These are phyloP conservation scores for Leptopilina drosophilae DNA, from an alignment of 2,888 invertebrate genomes.

Conservation along the genomic window DNA sequence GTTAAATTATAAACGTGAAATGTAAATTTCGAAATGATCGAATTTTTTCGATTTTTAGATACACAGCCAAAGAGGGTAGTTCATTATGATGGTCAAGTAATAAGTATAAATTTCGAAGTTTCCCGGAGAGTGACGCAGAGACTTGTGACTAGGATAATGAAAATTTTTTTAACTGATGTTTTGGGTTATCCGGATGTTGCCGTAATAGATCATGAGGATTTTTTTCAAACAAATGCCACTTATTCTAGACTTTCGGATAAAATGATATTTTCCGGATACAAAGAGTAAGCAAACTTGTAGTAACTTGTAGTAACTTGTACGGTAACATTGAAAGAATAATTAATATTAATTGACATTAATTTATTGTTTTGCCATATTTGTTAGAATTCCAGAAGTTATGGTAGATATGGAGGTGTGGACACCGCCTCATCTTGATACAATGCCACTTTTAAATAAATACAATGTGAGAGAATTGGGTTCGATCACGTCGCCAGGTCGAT, in stretches of 20 bases:
- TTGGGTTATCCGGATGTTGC: slow-evolving; percentile 77
- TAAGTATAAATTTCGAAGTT: slow-evolving; percentile 79
- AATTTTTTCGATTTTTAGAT: slow-evolving; percentile 70
- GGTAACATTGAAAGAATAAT: not conserved
- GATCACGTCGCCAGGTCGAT: slow-evolving; percentile 79
- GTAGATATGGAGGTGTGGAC: slow-evolving; percentile 87
- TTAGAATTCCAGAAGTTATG: slow-evolving; percentile 77
- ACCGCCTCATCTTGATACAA: slow-evolving; percentile 80
- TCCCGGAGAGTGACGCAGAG: slow-evolving; percentile 80
- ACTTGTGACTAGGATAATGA: slow-evolving; percentile 80
- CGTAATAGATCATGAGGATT: slow-evolving; percentile 75
- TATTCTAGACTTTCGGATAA: slow-evolving; percentile 72
- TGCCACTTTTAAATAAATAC: slow-evolving; percentile 73
- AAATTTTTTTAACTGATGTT: slow-evolving; percentile 79
- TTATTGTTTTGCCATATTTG: not conserved
- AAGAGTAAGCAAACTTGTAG: slow-evolving; percentile 65
- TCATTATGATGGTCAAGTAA: slow-evolving; percentile 72
- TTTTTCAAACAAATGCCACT: slow-evolving; percentile 73
- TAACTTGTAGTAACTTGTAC: not conserved
- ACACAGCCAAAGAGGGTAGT: slow-evolving; percentile 78
- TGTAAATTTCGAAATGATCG: not conserved
- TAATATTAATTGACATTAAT: not conserved
- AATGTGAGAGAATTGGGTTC: slow-evolving; percentile 79
- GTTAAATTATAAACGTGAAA: not conserved
- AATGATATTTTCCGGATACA: slow-evolving; percentile 52